Conservation (phyloP, 2,888 invertebrate genomes). For the Caenorhabditis macrosperma region DNA sequence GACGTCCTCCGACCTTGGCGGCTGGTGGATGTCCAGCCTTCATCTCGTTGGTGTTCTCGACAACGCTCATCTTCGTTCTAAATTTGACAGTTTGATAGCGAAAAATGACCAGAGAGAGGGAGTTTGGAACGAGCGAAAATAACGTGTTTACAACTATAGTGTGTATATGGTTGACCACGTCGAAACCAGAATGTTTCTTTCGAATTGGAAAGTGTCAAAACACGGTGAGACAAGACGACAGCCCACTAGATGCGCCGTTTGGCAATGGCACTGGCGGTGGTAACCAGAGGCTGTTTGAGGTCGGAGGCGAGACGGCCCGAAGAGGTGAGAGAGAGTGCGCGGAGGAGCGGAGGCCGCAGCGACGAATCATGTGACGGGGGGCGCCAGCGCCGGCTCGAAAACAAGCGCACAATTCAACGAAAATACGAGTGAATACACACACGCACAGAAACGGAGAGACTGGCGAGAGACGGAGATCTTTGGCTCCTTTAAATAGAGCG, state of each 20-base stretch:
- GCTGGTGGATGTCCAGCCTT: conserved; percentile 70
- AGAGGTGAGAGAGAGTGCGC: conserved; percentile 26
- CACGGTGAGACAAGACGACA: not conserved
- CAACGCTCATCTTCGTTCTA: conserved; percentile 15
- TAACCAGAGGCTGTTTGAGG: conserved; percentile 22
- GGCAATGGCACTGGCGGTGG: conserved; percentile 19
- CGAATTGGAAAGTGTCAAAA: conserved; percentile 2
- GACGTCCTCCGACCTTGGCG: conserved; percentile 64
- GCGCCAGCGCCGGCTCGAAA: conserved; percentile 19
- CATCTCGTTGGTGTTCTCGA: conserved; percentile 48
- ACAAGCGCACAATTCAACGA: conserved; percentile 52
- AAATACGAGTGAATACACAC: conserved; percentile 30
- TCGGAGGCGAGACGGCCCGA: not conserved
- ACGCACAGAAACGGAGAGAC: not conserved
- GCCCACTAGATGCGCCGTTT: not conserved
- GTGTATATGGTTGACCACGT: not conserved
- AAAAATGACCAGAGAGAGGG: not conserved
- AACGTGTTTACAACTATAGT: conserved; percentile 1
- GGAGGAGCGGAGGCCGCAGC: conserved; percentile 8
- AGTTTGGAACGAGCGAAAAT: not conserved
- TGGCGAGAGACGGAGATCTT: conserved; percentile 29
- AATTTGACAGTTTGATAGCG: conserved; percentile 3
- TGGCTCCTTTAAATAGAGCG: conserved; percentile 46
- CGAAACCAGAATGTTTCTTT: not conserved
- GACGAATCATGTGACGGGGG: conserved; percentile 37